phyloP scores from a whole-genome alignment of 2,888 invertebrate species.

The Folsomia candida region DNA sequence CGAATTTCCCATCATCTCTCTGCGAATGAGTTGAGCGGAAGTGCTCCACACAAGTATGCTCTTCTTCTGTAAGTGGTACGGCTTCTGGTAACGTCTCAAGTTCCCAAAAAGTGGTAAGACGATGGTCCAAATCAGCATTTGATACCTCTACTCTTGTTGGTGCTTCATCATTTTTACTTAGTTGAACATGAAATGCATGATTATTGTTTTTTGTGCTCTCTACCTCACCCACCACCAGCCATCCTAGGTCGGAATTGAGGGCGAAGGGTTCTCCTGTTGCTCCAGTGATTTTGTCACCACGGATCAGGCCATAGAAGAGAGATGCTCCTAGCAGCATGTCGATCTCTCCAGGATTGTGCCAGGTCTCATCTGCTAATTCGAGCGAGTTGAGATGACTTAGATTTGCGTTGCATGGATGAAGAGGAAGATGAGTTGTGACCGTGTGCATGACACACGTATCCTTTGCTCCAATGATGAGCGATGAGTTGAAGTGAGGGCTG shows the following conservation, averaged over 20 bases:
- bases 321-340: conserved; percentile 31
- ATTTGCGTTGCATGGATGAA: neutral
- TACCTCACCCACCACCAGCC: conserved; percentile 22
- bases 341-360: conserved; percentile 5
- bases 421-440: conserved; percentile 14
- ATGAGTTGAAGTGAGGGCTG: neutral
- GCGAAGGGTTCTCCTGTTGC: conserved; percentile 16
- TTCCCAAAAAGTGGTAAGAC: conserved; percentile 23
- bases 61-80: conserved; percentile 7
- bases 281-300: conserved; percentile 14
- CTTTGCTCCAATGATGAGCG: neutral
- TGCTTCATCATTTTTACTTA: too few relatives aligned
- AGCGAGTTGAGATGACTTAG: conserved; percentile 17
- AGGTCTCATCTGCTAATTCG: conserved; percentile 27
- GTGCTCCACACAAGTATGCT: conserved; percentile 17
- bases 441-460: conserved; percentile 17
- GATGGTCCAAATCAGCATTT: neutral
- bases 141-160: too few relatives aligned
- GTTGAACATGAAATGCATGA: too few relatives aligned
- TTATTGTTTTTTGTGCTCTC: too few relatives aligned
- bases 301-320: too few relatives aligned
- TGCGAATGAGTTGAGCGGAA: neutral
- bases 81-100: conserved; percentile 3
- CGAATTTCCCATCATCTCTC: conserved; percentile 9
- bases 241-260: conserved; percentile 19